Base-by-base conservation (phyloP, 2,113 vertebrate species). In the Gnathonemus echidnorhynchus region DNA sequence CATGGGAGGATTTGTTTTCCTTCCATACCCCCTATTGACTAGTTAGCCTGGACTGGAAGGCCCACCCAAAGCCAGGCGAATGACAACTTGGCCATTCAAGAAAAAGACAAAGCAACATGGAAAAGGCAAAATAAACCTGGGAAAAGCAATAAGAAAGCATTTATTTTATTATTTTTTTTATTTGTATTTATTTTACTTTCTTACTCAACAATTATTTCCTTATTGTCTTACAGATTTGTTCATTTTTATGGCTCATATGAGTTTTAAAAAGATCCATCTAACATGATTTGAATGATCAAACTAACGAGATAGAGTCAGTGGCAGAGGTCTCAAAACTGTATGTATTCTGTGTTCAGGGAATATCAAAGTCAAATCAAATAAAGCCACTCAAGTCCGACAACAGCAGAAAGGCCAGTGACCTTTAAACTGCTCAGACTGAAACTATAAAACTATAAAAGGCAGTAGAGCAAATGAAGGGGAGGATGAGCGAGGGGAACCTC, bases 371-470 rank as follows among this genome's bases (percentile, higher is more conserved):
- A 42, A 42, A 42, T 42, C 39, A 42, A 42, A 21, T 88, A 39
- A 45, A 88, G 31, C 17, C 31, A 49, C 21, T 87, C 27, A 13
- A 19, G n/a, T 11, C 11, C n/a, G 1, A 46, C 27, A 10, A 48
- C 19, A 62, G 39, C 21, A 74, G 42, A 31, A n/a, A 49, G 62
- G 21, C 58, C 45, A 15, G 62, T 31, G 90, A 92, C 93, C 89
- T 92, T 91, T 92, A 90, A 90, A 91, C 86, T 87, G 10, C 62
- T 50, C 15, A 77, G 42, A 89, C 58, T 80, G 91, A 92, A 92
- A 93, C 62, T 77, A 74, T 86, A 92, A 92, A 92, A 93, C 62
- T 77, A 74, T 86, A 92, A 89, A 89, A 53, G 92, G 90, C n/a
- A 31, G 53, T 9, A 17, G 31, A 91, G 91, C 92, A 92, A 93